These are phyloP conservation scores for Lutraria rhynchaena DNA, from an alignment of 1,140 invertebrate genomes.

Conservation along the genomic window DNA sequence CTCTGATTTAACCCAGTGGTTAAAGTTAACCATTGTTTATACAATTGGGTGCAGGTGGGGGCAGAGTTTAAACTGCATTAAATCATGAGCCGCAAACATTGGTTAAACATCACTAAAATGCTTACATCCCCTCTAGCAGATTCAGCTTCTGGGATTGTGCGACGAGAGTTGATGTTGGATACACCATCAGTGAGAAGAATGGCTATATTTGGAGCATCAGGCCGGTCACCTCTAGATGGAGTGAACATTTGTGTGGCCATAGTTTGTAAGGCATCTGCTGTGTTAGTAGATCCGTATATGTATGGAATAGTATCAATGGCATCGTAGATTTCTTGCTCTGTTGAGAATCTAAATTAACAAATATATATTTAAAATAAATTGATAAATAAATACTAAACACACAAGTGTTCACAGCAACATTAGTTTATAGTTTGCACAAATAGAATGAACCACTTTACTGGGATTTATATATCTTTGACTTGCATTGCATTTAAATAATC, in stretches of 20 bases:
- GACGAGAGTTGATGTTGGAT: conserved; percentile 73
- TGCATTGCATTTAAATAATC: too few species aligned
- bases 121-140: conserved; percentile 54
- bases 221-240: conserved; percentile 67
- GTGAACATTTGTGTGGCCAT: conserved; percentile 69
- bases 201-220: conserved; percentile 64
- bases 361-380: background rate
- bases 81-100: too few species aligned
- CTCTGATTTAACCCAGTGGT: too few species aligned
- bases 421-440: too few species aligned
- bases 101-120: too few species aligned
- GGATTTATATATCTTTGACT: too few species aligned
- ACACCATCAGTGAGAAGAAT: conserved; percentile 75
- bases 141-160: conserved; percentile 71
- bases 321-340: conserved; percentile 57
- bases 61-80: too few species aligned
- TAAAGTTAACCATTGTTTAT: too few species aligned
- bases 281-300: conserved; percentile 74
- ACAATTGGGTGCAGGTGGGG: too few species aligned
- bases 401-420: too few species aligned
- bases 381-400: too few species aligned
- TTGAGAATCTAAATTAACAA: conserved; percentile 42
- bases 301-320: conserved; percentile 72
- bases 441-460: too few species aligned
- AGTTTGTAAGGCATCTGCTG: conserved; percentile 66